phyloP scores from a whole-genome alignment of 2,113 vertebrate species.

The Mus pahari region DNA sequence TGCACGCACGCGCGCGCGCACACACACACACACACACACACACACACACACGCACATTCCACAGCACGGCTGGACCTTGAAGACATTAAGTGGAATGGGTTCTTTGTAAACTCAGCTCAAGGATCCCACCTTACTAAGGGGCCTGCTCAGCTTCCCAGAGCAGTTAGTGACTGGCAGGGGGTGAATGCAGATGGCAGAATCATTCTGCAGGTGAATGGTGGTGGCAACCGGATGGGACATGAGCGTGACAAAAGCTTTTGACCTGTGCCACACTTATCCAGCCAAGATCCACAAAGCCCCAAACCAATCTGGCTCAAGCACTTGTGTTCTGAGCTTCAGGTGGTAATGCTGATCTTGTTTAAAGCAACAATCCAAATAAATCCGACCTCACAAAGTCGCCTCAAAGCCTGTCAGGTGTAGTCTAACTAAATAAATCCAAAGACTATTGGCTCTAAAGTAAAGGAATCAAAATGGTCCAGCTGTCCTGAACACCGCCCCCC shows the following conservation, averaged over 20 bases:
- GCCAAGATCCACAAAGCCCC: background rate
- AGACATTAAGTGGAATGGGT: background rate
- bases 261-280: background rate
- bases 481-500: background rate
- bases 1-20: background rate
- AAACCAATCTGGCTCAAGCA: background rate
- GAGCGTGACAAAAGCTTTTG: background rate
- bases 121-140: background rate
- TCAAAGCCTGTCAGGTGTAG: background rate
- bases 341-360: background rate
- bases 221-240: background rate
- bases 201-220: background rate
- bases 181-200: background rate
- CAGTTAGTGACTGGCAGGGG: background rate
- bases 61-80: background rate
- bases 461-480: background rate
- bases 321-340: background rate
- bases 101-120: no score
- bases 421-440: background rate
- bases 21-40: background rate
- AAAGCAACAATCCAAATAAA: background rate
- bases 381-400: background rate
- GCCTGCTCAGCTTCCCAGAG: background rate
- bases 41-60: background rate
- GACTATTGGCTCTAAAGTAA: background rate